phyloP scores from a whole-genome alignment of 2,113 vertebrate genomes.

The Dissostichus mawsoni region DNA sequence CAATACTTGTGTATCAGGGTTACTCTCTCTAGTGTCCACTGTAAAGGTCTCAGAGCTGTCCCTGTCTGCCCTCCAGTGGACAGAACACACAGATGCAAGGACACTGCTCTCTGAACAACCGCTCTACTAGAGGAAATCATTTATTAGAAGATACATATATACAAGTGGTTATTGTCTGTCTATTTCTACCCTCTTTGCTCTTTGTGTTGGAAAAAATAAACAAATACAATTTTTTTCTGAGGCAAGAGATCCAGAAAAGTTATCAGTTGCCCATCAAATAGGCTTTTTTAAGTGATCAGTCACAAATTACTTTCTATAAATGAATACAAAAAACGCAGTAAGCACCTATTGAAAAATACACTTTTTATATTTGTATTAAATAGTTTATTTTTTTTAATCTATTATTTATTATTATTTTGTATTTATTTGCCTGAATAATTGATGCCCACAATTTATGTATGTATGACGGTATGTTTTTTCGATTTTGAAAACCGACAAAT shows the following conservation, averaged over 20 bases:
- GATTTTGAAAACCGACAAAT: too few relatives aligned
- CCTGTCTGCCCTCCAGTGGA: constrained; percentile 77
- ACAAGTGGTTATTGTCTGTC: background rate
- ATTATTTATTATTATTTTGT: too few relatives aligned
- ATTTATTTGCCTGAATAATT: too few relatives aligned
- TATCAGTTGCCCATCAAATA: background rate
- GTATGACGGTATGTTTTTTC: too few relatives aligned
- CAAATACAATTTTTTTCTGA: background rate
- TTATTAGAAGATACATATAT: background rate
- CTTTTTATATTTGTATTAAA: too few relatives aligned
- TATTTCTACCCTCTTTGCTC: background rate
- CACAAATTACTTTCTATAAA: too few relatives aligned
- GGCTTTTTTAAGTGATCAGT: too few relatives aligned
- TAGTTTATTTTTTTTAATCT: too few relatives aligned
- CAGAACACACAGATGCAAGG: constrained; percentile 20
- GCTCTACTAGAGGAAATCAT: background rate
- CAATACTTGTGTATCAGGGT: background rate
- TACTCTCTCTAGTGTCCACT: background rate
- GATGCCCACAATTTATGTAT: too few relatives aligned
- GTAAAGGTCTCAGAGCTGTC: constrained; percentile 18
- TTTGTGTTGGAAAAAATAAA: too few relatives aligned
- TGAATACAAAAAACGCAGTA: too few relatives aligned
- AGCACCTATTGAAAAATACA: too few relatives aligned
- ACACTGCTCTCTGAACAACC: background rate
- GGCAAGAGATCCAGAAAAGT: background rate